Percentiles rank a stretch among this genome's conserved stretches.
Conservation (phyloP, 2,797 vertebrate species). For the Enteromius viviparus region DNA sequence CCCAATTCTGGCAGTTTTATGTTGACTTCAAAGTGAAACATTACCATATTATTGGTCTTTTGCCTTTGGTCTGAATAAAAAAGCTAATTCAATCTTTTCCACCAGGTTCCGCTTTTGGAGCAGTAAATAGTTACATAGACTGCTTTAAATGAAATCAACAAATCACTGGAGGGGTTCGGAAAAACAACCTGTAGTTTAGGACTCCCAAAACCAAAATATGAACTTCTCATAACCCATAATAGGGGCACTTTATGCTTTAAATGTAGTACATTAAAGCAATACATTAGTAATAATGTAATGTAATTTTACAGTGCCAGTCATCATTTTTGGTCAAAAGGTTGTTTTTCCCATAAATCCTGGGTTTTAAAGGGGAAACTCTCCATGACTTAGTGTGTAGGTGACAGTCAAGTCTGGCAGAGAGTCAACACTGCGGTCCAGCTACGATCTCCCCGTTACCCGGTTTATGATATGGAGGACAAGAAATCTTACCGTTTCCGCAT, state of each 20-base stretch:
- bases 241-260: neutral
- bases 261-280: neutral
- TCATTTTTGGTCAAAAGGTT: constrained; percentile 1
- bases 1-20: no score
- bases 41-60: no score
- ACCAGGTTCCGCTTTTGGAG: no score
- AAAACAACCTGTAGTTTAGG: no score
- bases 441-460: constrained; percentile 88
- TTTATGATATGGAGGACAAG: constrained; percentile 92
- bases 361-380: constrained; percentile 26
- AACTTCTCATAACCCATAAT: no score
- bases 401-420: constrained; percentile 89
- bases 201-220: no score
- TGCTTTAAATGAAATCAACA: no score
- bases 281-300: neutral
- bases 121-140: no score
- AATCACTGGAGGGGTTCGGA: no score
- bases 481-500: constrained; percentile 91
- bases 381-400: constrained; percentile 76
- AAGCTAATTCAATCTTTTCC: no score
- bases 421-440: constrained; percentile 87
- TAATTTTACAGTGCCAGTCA: neutral
- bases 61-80: no score
- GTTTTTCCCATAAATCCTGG: neutral
- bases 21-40: no score